Base-by-base conservation (phyloP, 2,888 invertebrate species). In the Cybosia mesomella region DNA sequence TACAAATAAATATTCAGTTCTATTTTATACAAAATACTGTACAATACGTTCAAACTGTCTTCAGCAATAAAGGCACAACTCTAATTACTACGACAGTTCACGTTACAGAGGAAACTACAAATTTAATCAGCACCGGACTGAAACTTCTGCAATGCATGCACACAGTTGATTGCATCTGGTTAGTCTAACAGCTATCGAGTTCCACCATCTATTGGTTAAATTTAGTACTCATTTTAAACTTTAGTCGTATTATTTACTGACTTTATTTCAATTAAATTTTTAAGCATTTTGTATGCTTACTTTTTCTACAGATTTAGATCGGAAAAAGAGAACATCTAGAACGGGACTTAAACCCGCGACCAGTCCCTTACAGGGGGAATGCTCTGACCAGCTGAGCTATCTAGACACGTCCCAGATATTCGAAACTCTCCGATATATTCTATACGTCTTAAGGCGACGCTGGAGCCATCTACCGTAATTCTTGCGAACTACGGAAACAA, bases 161-260 rank as follows among this genome's bases (percentile, higher is more conserved):
- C 79, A 79, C 82, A 71, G 88, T 88, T 91, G 91, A 91, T 91
- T 91, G 89, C 90, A 90, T 89, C 88, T 88, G 89, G 86, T 87
- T 87, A 89, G 88, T 90, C 89, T 84, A 85, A 89, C 80, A 77
- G 84, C 85, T 89, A 89, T 89, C 84, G 84, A 84, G 84, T 86
- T 87, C 76, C 79, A 79, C 64, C 80, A 84, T 86, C 83, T 82
- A 83, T 81, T 71, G 77, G 73, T 72, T 66, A 66, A 72, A 74
- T 64, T 80, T 65, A 67, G 58, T 72, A 57, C 66, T 58, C 0
- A 60, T 15, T 49, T 28, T 11, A 49, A 62, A 11, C 68, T 71
- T 9, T 49, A 49, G 65, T 63, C 60, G 49, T 71, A 75, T 66
- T 74, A 63, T 58, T 58, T 58, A 34, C 5, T 49, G n/a, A 49